A percentile compares a stretch with the other conserved stretches of the same genome.
Conservation (phyloP, 2,113 vertebrate genomes). For the Mustela nigripes region DNA sequence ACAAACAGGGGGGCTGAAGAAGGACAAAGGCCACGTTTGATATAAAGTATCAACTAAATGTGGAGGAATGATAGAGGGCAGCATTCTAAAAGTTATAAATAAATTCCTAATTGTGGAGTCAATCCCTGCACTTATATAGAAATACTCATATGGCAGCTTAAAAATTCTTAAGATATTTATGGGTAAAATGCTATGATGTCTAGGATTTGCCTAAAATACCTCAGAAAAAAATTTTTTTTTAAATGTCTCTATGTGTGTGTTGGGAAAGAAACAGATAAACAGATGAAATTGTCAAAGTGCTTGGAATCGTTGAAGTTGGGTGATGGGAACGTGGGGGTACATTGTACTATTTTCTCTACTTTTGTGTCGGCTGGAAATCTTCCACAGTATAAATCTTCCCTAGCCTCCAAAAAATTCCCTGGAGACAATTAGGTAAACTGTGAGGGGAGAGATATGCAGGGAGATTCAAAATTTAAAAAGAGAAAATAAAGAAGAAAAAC, state of each 20-base stretch:
- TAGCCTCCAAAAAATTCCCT: neutral
- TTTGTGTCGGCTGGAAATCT: neutral
- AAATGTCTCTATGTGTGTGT: neutral
- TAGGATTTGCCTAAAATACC: conserved; percentile 53
- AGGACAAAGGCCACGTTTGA: neutral
- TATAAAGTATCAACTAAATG: neutral
- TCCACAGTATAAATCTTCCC: neutral
- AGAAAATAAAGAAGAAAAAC: conserved; percentile 40
- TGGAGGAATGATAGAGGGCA: neutral
- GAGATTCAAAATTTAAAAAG: conserved; percentile 36
- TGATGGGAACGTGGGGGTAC: neutral
- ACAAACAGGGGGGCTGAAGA: neutral
- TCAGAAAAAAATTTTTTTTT: neutral
- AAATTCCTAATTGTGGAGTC: neutral
- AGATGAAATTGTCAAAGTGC: neutral
- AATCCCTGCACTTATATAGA: conserved; percentile 10
- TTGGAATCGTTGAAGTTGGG: neutral
- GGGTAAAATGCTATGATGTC: neutral
- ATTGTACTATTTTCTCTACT: neutral
- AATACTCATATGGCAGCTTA: neutral
- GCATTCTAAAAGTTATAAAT: conserved; percentile 40
- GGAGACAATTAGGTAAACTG: neutral
- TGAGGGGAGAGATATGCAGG: neutral
- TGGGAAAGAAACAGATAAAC: neutral
- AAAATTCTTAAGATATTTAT: conserved; percentile 36